These are phyloP conservation scores for Pholis gunnellus DNA, from an alignment of 2,113 vertebrate genomes.

Conservation along the genomic window DNA sequence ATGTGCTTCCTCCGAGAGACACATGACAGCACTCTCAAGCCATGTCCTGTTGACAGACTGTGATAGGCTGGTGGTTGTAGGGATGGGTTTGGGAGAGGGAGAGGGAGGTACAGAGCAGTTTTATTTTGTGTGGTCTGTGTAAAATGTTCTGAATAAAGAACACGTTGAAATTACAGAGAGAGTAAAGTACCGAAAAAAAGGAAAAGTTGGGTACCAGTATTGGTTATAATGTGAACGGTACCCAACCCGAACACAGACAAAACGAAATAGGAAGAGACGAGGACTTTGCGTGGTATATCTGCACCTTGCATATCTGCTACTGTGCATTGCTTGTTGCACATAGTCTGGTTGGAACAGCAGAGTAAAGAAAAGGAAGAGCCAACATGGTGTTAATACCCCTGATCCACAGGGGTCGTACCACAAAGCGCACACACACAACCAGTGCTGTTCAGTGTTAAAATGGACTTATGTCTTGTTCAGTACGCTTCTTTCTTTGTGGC, in stretches of 20 bases:
- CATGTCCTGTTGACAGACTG: neutral
- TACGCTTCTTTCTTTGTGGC: constrained; percentile 26
- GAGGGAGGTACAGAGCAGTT: neutral
- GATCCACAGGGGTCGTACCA: neutral
- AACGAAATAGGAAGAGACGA: neutral
- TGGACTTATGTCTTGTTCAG: neutral
- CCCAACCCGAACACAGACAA: neutral
- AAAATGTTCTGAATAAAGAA: neutral
- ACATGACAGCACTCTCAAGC: neutral
- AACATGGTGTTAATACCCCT: neutral
- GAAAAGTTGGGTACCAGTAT: neutral
- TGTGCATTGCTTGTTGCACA: constrained; percentile 7
- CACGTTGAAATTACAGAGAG: neutral
- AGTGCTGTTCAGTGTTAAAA: constrained; percentile 7
- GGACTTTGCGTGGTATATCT: neutral
- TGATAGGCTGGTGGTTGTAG: neutral
- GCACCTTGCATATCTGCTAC: neutral
- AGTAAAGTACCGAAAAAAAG: neutral
- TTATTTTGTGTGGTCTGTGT: neutral
- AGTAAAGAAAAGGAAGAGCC: neutral
- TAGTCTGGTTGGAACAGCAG: constrained; percentile 2
- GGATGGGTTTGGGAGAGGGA: neutral
- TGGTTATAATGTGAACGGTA: neutral
- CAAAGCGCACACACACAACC: constrained; percentile 3
- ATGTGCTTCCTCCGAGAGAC: neutral